These are phyloP conservation scores for Anhinga rufa DNA, from an alignment of 2,113 vertebrate species.

Conservation along the genomic window DNA sequence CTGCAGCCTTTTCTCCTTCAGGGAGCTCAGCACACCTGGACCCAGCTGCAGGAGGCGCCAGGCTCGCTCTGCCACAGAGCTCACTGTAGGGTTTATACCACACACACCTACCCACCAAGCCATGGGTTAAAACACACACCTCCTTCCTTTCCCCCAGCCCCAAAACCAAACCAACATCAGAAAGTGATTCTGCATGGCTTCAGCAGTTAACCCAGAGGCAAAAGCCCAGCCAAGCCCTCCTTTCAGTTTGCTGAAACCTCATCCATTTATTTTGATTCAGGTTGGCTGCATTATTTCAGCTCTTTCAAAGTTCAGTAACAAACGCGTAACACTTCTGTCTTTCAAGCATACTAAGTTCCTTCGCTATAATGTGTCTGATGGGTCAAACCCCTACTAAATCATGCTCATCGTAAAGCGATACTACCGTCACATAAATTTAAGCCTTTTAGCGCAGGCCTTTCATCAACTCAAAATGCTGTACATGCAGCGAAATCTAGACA, in stretches of 20 bases:
- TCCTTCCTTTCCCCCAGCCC: not conserved
- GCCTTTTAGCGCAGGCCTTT: constrained; percentile 32
- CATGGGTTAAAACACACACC: not conserved
- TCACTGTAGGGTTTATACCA: not conserved
- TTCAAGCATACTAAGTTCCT: not conserved
- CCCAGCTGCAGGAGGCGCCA: not conserved
- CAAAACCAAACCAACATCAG: not conserved
- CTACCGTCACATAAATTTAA: constrained; percentile 17
- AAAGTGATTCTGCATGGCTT: not conserved
- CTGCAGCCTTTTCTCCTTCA: not conserved
- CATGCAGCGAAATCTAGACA: not conserved
- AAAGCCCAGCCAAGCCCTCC: not conserved
- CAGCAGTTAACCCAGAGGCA: not conserved
- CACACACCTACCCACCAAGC: not conserved
- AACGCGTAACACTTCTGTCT: not conserved
- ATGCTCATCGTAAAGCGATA: constrained; percentile 11
- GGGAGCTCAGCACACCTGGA: not conserved
- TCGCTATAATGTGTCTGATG: not conserved
- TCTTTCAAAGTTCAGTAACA: not conserved
- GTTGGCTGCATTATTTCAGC: not conserved
- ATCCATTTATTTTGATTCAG: not conserved
- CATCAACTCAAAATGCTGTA: constrained; percentile 35
- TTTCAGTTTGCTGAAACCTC: not conserved
- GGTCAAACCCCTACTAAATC: constrained; percentile 27
- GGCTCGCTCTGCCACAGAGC: not conserved